Conservation (phyloP, 2,797 vertebrate species). For the Leuciscus waleckii region DNA sequence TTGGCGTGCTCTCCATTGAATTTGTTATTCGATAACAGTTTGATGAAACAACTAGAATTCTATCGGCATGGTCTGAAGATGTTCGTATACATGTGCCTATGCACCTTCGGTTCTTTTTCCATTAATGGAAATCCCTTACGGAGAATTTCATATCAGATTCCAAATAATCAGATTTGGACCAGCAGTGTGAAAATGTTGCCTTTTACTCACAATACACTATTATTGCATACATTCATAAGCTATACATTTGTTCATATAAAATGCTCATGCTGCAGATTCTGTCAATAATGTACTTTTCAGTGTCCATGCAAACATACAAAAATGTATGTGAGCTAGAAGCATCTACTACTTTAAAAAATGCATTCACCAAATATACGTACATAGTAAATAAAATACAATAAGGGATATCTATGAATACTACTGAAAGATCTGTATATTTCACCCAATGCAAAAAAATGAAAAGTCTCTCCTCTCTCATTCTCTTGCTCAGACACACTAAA, state of each 20-base stretch:
- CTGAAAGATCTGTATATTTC: background rate
- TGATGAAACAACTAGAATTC: background rate
- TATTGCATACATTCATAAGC: too few species aligned
- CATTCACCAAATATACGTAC: background rate
- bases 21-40: background rate
- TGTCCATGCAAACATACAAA: background rate
- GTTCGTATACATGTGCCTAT: too few species aligned
- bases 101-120: too few species aligned
- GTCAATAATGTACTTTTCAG: background rate
- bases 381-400: background rate
- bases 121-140: too few species aligned
- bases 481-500: constrained; percentile 10
- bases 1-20: background rate
- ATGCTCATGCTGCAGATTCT: background rate
- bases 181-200: too few species aligned
- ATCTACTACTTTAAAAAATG: background rate
- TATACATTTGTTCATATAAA: background rate
- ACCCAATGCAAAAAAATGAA: background rate
- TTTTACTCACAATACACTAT: too few species aligned
- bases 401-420: background rate
- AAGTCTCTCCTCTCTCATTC: background rate
- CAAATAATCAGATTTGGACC: too few species aligned
- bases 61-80: background rate
- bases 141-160: too few species aligned
- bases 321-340: background rate